Base-by-base conservation (phyloP, 1,140 invertebrate species). In the Drosophila nebulosa region DNA sequence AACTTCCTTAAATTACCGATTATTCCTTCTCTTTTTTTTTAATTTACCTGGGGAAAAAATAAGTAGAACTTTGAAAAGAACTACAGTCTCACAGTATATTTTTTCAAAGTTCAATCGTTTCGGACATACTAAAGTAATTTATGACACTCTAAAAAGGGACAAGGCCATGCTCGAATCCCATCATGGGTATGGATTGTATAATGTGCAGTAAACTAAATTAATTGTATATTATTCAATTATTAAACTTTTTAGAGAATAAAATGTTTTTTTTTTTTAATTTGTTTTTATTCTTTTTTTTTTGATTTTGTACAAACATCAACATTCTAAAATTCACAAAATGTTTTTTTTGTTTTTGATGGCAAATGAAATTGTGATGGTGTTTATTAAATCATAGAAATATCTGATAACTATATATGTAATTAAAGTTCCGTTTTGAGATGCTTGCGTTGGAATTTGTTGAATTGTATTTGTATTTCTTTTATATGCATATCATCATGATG, bases 381-480 rank as follows among this genome's bases (percentile, higher is more conserved):
- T 35, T 65, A 65, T 27, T 35, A 74, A 65, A 30, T 61, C 30
- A 56, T 21, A n/a, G 24, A 57, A 52, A 53, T 42, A 46, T 36
- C 46, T 21, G 1, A 27, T 14, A 9, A 62, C 58, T 59, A 59
- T 32, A 12, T 32, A 42, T 35, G 32, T 79, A 58, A 57, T 67
- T 71, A 80, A 83, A 88, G 52, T 75, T 81, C n/a, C 22, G 42
- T 74, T 74, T 69, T 86, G 83, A 88, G 81, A 88, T 86, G 78
- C 67, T 67, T 64, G 60, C 32, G 60, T 85, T 79, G 63, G 80
- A 59, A 68, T 75, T 75, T 32, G 30, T 32, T 77, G 24, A 53
- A 22, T 24, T 26, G 46, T 21, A 46, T 18, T 57, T 50, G 9
- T 39, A 5, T 61, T 50, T 56, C 26, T 67, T 67, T 32, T 68